phyloP scores from a whole-genome alignment of 2,113 vertebrate genomes.

The Hirundichthys speculiger region DNA sequence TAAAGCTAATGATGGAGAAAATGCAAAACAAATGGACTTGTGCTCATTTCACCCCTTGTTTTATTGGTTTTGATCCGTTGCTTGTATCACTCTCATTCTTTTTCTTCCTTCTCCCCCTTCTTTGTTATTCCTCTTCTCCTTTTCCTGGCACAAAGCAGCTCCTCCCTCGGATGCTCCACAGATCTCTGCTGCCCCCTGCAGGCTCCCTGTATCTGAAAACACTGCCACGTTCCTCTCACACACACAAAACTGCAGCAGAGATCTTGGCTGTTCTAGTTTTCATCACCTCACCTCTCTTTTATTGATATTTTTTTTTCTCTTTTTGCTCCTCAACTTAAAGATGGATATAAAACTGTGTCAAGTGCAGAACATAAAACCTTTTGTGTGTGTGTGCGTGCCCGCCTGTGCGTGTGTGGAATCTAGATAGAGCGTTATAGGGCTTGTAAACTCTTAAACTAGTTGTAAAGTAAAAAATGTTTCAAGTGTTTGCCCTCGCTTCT shows the following conservation, averaged over 20 bases:
- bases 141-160: conserved; percentile 21
- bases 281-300: not conserved
- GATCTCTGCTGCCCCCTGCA: conserved; percentile 72
- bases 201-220: not conserved
- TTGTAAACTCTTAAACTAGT: not conserved
- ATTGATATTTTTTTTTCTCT: not conserved
- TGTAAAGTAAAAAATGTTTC: no score
- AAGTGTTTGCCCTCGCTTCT: not conserved
- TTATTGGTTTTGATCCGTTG: conserved; percentile 28
- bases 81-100: not conserved
- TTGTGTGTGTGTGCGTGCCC: no score
- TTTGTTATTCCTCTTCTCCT: conserved; percentile 29
- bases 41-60: conserved; percentile 12
- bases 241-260: conserved; percentile 9
- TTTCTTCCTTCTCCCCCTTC: not conserved
- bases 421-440: not conserved
- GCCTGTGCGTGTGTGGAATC: not conserved
- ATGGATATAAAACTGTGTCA: no score
- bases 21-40: not conserved
- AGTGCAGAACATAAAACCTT: not conserved
- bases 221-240: not conserved
- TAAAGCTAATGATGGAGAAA: conserved; percentile 14
- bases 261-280: conserved; percentile 9
- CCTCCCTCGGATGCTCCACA: conserved; percentile 18
- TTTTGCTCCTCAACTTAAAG: no score